Evolutionary conservation across 2,113 vertebrate genomes (phyloP).

Genomic region (Microcebus ravelobensis): DNA sequence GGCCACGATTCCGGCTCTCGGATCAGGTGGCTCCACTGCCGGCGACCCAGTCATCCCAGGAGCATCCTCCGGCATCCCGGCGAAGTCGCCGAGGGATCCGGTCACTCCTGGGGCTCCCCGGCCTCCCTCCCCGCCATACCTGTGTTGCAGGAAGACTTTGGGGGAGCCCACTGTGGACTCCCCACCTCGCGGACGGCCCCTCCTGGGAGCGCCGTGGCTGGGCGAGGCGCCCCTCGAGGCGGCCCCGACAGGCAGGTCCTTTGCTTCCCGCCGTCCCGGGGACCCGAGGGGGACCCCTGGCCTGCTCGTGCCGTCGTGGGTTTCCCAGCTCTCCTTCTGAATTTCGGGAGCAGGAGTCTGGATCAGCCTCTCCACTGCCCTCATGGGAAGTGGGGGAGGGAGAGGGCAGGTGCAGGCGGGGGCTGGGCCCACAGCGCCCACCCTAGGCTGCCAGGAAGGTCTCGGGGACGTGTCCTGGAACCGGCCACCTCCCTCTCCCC

Average conservation of each 20-base stretch:
- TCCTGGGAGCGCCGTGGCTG: too few species aligned
- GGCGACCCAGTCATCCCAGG: neutral
- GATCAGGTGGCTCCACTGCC: fast-evolving
- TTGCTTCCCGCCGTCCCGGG: fast-evolving
- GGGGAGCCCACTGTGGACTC: neutral
- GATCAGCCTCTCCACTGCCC: too few species aligned
- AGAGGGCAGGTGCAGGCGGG: fast-evolving
- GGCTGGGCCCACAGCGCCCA: fast-evolving
- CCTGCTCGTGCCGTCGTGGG: fast-evolving
- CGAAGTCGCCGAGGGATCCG: too few species aligned
- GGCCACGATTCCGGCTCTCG: neutral
- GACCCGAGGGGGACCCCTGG: fast-evolving
- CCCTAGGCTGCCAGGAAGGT: neutral
- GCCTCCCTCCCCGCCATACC: fast-evolving
- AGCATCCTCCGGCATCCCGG: neutral
- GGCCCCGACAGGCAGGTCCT: fast-evolving
- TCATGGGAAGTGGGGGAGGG: neutral
- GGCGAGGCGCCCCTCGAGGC: fast-evolving
- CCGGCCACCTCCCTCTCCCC: too few species aligned
- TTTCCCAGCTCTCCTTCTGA: neutral
- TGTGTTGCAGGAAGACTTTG: neutral
- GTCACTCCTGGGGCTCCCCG: fast-evolving
- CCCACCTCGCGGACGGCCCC: fast-evolving
- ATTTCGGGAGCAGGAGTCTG: neutral
- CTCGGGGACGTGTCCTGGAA: neutral